Evolutionary conservation across 2,888 invertebrate genomes (phyloP).

Genomic region (Caenorhabditis sinica): DNA sequence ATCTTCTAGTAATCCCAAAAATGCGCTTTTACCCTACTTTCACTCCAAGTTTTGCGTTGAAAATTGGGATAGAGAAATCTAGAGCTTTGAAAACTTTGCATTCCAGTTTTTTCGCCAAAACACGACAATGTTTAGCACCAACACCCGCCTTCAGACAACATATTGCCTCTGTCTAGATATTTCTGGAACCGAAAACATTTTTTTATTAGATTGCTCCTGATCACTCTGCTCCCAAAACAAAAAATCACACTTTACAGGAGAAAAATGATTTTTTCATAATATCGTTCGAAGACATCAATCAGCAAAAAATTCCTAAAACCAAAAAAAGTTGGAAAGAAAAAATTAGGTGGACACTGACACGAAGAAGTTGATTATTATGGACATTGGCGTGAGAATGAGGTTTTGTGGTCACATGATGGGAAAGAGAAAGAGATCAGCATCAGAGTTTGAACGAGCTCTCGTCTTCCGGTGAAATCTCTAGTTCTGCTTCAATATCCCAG

Average conservation of each 20-base stretch:
- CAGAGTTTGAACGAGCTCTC: constrained; percentile 5
- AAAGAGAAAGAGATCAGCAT: neutral
- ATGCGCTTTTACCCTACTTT: too few species aligned
- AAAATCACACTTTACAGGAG: too few species aligned
- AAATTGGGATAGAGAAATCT: too few species aligned
- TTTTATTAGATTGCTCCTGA: neutral
- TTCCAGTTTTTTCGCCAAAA: too few species aligned
- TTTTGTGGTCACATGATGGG: neutral
- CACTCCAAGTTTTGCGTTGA: too few species aligned
- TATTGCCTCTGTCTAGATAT: neutral
- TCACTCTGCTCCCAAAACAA: too few species aligned
- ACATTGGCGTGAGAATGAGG: neutral
- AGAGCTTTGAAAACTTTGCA: too few species aligned
- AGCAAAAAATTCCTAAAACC: neutral
- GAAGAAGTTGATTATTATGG: constrained; percentile 2
- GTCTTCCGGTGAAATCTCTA: constrained; percentile 1
- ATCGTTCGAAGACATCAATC: too few species aligned
- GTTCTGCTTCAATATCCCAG: constrained; percentile 36
- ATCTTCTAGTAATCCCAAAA: too few species aligned
- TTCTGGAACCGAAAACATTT: neutral
- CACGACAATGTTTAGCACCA: neutral
- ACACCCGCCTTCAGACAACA: neutral
- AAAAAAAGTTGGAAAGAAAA: too few species aligned
- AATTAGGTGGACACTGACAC: too few species aligned
- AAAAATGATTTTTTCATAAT: neutral